phyloP scores from a whole-genome alignment of 1,140 invertebrate species.

The Plectrocnemia conspersa region DNA sequence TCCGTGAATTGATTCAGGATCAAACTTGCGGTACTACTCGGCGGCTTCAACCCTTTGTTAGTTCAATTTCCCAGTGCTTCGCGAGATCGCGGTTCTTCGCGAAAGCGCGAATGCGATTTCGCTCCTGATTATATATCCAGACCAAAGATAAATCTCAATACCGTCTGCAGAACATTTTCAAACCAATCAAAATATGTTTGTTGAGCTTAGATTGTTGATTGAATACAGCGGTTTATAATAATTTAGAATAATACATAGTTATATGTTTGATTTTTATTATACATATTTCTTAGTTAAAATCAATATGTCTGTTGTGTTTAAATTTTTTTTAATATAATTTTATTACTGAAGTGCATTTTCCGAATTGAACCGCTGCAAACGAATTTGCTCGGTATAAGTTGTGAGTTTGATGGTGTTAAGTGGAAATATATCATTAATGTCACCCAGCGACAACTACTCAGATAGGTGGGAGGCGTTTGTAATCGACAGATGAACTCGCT shows the following conservation, averaged over 20 bases:
- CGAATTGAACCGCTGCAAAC: conserved; percentile 24
- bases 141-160: conserved; percentile 26
- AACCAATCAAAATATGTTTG: conserved; percentile 19
- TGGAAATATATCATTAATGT: conserved; percentile 36
- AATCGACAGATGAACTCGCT: conserved; percentile 20
- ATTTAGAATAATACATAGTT: no score
- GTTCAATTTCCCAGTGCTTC: no score
- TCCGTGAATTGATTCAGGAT: no score
- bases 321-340: no score
- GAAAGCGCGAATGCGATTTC: conserved; percentile 3
- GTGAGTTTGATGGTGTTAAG: conserved; percentile 29
- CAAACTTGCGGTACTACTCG: no score
- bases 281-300: no score
- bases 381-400: conserved; percentile 21
- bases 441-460: conserved; percentile 23
- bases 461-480: conserved; percentile 1
- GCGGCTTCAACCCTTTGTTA: no score
- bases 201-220: no score
- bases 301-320: no score
- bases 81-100: no score
- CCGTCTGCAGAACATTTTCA: conserved; percentile 16
- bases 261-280: no score
- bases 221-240: no score
- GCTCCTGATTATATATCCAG: conserved; percentile 27
- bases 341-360: conserved; percentile 1